Evolutionary conservation across 2,888 invertebrate species (phyloP), one percentile per base, ranked within the genome.

Genomic region (Coelopa pilipes): DNA sequence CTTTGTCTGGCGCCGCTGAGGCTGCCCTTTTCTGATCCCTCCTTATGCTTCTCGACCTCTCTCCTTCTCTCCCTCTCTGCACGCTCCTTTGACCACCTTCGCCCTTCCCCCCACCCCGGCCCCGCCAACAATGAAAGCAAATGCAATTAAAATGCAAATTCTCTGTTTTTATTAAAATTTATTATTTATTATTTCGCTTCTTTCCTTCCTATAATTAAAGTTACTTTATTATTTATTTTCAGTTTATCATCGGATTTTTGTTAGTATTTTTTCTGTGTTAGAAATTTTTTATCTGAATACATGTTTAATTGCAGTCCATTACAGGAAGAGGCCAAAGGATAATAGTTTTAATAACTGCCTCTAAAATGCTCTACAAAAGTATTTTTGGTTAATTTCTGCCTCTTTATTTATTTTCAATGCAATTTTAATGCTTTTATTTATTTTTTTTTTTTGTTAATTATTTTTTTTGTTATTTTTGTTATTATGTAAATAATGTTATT

Each of bases 311-410:
- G 7, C 24, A 47, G 63, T 17, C 17, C 45, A 17, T 46, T 47
- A 45, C 63, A 15, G 46, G 10, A 34, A 47, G 1, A 17, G 3
- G 19, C 46, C n/a, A 17, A 63, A 19, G 46, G 19, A 46, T 17
- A 46, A 63, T 63, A n/a, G 0, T n/a, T 59, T 59, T 21, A 13
- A 21, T 21, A 59, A 59, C 45, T 65, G 19, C 46, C 19, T 24
- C 17, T 68, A 4, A 68, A 68, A 55, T 68, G 45, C 55, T 53
- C 67, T 68, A 68, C 67, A 50, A 55, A 55, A 68, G 24, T 34
- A 34, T 34, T 34, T 34, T 34, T n/a, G n/a, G n/a, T n/a, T n/a
- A n/a, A 34, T 34, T 34, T 34, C n/a, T n/a, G n/a, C 34, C 34
- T 34, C 34, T 34, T 34, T 34, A 34, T 34, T 34, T 34, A 34